These are phyloP conservation scores for Botia almorhae DNA, from an alignment of 2,797 vertebrate species.

Conservation along the genomic window DNA sequence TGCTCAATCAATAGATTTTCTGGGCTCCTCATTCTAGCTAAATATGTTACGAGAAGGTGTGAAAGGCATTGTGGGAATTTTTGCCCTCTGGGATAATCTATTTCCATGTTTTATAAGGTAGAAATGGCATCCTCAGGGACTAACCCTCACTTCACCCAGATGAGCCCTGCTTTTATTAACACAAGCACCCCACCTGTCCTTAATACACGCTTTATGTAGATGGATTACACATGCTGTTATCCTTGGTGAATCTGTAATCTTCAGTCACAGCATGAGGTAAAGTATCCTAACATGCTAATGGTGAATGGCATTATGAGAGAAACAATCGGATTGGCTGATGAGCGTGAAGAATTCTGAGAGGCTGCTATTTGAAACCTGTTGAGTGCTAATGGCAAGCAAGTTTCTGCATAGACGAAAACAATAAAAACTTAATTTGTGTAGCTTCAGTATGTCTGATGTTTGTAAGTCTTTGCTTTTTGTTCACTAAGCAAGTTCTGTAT, in stretches of 20 bases:
- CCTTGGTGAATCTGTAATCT: constrained; percentile 32
- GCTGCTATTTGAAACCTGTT: constrained; percentile 40
- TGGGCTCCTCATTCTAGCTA: neutral
- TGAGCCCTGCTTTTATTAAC: constrained; percentile 37
- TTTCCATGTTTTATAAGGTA: constrained; percentile 43
- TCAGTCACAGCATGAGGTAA: constrained; percentile 24
- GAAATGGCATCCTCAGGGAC: constrained; percentile 20
- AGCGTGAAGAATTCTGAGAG: constrained; percentile 20
- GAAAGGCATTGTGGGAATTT: constrained; percentile 8
- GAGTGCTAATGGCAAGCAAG: constrained; percentile 9
- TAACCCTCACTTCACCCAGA: constrained; percentile 33
- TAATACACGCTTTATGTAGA: constrained; percentile 35
- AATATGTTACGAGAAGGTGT: constrained; percentile 2
- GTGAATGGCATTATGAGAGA: neutral
- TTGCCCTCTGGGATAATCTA: constrained; percentile 34
- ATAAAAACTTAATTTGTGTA: neutral
- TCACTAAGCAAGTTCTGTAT: neutral
- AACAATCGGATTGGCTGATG: neutral
- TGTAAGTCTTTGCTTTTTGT: neutral
- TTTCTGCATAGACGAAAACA: neutral
- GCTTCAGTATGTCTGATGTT: neutral
- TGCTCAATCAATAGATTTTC: constrained; percentile 25
- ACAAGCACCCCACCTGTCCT: constrained; percentile 35
- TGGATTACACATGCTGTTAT: constrained; percentile 3
- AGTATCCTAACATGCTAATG: constrained; percentile 35